Conservation (phyloP, 2,888 invertebrate genomes). For the Chymomyza procnemis region DNA sequence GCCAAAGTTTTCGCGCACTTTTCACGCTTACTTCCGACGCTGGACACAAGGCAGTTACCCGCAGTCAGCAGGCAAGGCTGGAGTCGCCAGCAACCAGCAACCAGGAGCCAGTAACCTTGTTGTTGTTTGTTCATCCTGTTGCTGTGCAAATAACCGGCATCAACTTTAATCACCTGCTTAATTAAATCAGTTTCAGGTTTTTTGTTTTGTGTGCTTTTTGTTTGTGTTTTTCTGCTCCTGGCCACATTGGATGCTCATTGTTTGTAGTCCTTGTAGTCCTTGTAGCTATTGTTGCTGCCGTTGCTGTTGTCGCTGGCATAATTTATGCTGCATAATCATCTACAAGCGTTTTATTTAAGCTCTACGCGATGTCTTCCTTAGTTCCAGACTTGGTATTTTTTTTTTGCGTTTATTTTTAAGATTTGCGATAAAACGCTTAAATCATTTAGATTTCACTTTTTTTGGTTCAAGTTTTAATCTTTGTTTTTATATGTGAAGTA, state of each 20-base stretch:
- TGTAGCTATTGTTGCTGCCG: constrained; percentile 7
- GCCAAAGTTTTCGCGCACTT: constrained; percentile 58
- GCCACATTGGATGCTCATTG: constrained; percentile 32
- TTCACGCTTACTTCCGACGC: constrained; percentile 49
- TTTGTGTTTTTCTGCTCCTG: neutral
- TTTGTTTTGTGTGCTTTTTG: constrained; percentile 34
- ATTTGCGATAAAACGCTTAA: constrained; percentile 59
- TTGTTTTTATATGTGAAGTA: constrained; percentile 16
- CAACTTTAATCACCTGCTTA: constrained; percentile 75
- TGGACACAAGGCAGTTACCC: neutral
- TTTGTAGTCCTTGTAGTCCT: constrained; percentile 21
- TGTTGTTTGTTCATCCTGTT: constrained; percentile 39
- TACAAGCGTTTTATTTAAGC: constrained; percentile 62
- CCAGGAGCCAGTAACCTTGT: constrained; percentile 15
- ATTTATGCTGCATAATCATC: constrained; percentile 69
- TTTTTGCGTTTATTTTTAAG: constrained; percentile 24
- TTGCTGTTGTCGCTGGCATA: constrained; percentile 47
- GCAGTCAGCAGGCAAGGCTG: neutral
- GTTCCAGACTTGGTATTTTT: constrained; percentile 6
- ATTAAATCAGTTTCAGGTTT: constrained; percentile 74
- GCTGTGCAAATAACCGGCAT: constrained; percentile 71
- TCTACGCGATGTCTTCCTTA: constrained; percentile 41
- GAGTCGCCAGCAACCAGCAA: neutral
- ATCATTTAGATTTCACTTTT: constrained; percentile 49
- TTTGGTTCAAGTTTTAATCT: constrained; percentile 17